Conservation (phyloP, 2,797 vertebrate genomes). For the Rhyacichthys aspro region DNA sequence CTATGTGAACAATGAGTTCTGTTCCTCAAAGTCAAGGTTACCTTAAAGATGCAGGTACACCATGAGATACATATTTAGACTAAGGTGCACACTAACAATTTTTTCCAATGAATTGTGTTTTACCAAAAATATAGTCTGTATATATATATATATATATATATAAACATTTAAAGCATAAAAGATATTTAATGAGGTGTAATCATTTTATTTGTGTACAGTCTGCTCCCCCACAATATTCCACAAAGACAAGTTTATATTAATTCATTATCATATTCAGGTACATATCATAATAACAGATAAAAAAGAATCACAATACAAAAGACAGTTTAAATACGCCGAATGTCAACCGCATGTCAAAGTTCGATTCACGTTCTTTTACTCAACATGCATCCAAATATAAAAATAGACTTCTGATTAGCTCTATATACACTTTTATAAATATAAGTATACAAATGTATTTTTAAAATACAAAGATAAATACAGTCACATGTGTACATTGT, state of each 20-base stretch:
- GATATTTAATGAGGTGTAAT: constrained; percentile 29
- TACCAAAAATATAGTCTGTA: too few species aligned
- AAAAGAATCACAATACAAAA: constrained; percentile 75
- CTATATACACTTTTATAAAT: constrained; percentile 94
- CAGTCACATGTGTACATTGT: constrained; percentile 97
- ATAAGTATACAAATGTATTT: constrained; percentile 95
- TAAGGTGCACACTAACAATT: too few species aligned
- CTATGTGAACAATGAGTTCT: too few species aligned
- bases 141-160: too few species aligned
- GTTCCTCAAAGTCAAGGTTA: too few species aligned
- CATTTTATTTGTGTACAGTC: constrained; percentile 62
- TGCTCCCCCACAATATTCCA: constrained; percentile 55
- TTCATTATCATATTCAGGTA: constrained; percentile 70
- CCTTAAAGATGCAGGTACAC: too few species aligned
- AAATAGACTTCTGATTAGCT: constrained; percentile 95
- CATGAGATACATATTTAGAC: too few species aligned
- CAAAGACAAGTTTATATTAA: constrained; percentile 68
- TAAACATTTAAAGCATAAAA: too few species aligned
- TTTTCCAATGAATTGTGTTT: too few species aligned
- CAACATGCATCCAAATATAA: constrained; percentile 90
- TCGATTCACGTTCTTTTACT: constrained; percentile 77
- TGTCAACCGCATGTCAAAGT: constrained; percentile 73
- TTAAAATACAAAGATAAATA: constrained; percentile 99
- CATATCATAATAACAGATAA: constrained; percentile 66
- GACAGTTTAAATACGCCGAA: constrained; percentile 72